phyloP scores from a whole-genome alignment of 2,113 vertebrate genomes.

The Chloroceryle aenea region DNA sequence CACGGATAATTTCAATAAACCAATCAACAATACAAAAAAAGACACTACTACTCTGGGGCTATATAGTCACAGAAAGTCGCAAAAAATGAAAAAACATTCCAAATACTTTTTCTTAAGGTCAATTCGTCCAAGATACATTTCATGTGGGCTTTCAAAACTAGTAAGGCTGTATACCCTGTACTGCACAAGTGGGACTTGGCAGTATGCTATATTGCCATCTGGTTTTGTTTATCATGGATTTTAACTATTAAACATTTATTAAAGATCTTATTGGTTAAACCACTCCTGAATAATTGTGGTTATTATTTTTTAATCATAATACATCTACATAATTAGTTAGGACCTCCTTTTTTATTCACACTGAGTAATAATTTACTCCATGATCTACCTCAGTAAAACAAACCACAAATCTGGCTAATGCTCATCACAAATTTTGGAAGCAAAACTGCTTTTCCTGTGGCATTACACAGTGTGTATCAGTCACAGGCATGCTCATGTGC shows the following conservation, averaged over 20 bases:
- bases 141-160: background rate
- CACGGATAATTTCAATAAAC: background rate
- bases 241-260: conserved; percentile 69
- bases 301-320: conserved; percentile 56
- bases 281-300: conserved; percentile 37
- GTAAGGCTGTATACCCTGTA: background rate
- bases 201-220: conserved; percentile 43
- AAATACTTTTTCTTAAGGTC: background rate
- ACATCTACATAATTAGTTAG: conserved; percentile 39
- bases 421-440: background rate
- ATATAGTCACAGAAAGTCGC: background rate
- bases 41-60: background rate
- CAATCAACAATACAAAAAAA: background rate
- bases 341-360: conserved; percentile 17
- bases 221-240: conserved; percentile 51
- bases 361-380: background rate
- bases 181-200: conserved; percentile 13
- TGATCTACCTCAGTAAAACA: background rate
- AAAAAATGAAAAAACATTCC: background rate
- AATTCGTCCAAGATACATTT: background rate
- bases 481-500: background rate
- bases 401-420: background rate
- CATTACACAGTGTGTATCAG: background rate
- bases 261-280: conserved; percentile 57
- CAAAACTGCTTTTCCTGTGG: background rate